Conservation (phyloP, 1,140 invertebrate species). For the Danaus melanippus region DNA sequence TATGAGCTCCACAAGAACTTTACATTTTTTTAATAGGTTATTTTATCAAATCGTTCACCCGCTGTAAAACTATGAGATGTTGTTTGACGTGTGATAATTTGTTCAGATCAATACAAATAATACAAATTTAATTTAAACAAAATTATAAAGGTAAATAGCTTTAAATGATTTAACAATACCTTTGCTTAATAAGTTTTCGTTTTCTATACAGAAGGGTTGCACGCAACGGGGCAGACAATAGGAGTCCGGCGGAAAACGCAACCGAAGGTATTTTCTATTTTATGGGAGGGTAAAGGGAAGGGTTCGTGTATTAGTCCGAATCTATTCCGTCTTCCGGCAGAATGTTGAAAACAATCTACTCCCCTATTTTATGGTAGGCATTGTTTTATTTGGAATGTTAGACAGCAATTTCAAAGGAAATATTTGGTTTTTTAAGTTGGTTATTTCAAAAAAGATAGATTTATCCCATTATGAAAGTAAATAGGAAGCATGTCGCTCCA, state of each 20-base stretch:
- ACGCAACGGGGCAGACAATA: constrained; percentile 56
- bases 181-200: constrained; percentile 40
- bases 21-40: too few relatives aligned
- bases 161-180: constrained; percentile 11
- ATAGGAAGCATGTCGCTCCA: too few relatives aligned
- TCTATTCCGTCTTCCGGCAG: constrained; percentile 56
- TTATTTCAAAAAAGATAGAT: constrained; percentile 3
- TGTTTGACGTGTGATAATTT: too few relatives aligned
- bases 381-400: constrained; percentile 14
- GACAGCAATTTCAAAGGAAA: too few relatives aligned
- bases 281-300: constrained; percentile 47
- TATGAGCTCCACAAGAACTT: too few relatives aligned
- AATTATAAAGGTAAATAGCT: constrained; percentile 8
- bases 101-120: too few relatives aligned
- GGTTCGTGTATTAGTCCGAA: constrained; percentile 53
- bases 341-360: constrained; percentile 59
- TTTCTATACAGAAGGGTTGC: constrained; percentile 45
- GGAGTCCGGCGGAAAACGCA: constrained; percentile 44
- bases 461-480: not conserved
- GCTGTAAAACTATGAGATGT: too few relatives aligned
- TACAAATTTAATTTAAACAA: not conserved
- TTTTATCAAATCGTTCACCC: too few relatives aligned
- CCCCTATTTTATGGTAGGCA: constrained; percentile 43
- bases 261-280: constrained; percentile 57
- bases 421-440: constrained; percentile 2